Evolutionary conservation across 1,140 invertebrate species (phyloP).

Genomic region (Drosophila mojavensis): DNA sequence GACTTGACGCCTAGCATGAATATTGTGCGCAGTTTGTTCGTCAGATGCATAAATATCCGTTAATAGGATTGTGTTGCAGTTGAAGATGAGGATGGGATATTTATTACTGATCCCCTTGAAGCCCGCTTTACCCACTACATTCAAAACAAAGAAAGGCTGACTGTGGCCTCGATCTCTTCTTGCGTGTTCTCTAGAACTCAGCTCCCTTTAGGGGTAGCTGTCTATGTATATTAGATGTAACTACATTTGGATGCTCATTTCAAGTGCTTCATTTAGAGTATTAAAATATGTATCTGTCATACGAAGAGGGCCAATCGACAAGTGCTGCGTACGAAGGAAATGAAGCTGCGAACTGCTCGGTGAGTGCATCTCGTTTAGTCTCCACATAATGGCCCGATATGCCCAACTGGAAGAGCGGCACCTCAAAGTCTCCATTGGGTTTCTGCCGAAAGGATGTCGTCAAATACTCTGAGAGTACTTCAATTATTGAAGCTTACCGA

Average conservation of each 20-base stretch:
- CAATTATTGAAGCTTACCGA: conserved; percentile 15
- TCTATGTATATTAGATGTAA: conserved; percentile 4
- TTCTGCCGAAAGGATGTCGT: conserved; percentile 15
- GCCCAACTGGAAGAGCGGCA: conserved; percentile 19
- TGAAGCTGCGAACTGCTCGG: conserved; percentile 25
- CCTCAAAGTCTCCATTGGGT: conserved; percentile 16
- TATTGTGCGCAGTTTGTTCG: too few species aligned
- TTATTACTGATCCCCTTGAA: neutral
- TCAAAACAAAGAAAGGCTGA: conserved; percentile 7
- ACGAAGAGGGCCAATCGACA: conserved; percentile 44
- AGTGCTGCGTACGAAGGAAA: conserved; percentile 30
- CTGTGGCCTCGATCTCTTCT: neutral
- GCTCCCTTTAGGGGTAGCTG: neutral
- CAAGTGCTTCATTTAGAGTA: neutral
- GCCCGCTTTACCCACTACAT: neutral
- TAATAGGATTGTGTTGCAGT: too few species aligned
- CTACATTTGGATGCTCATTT: neutral
- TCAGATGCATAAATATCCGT: too few species aligned
- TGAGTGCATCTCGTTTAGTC: conserved; percentile 5
- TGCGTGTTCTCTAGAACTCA: neutral
- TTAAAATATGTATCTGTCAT: conserved; percentile 37
- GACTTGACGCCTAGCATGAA: too few species aligned
- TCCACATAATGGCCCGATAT: conserved; percentile 23
- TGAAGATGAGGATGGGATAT: neutral
- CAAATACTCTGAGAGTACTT: neutral